Conservation (phyloP, 92 coral and sea anemone genomes). For the Phenganax stokvisi region DNA sequence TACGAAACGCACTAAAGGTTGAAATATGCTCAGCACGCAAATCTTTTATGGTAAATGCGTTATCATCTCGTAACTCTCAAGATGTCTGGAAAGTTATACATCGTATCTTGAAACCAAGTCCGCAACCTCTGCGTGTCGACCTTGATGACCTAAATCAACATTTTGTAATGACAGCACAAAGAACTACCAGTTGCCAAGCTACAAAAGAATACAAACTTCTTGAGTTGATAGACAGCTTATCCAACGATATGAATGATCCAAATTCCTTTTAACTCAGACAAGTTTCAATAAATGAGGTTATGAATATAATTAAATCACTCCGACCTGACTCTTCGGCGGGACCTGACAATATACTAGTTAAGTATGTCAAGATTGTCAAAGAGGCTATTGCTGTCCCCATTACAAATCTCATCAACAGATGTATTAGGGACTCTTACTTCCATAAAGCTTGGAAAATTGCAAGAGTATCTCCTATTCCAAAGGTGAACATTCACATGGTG, state of each 20-base stretch:
- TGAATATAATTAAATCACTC: conserved; percentile 1
- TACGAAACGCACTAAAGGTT: neutral
- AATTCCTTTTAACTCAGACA: conserved; percentile 1
- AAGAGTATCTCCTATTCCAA: conserved; percentile 9
- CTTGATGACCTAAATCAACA: conserved; percentile 1
- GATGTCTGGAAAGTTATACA: conserved; percentile 18
- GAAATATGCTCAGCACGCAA: conserved; percentile 10
- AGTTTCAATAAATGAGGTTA: conserved; percentile 2
- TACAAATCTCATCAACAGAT: neutral
- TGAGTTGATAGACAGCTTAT: neutral
- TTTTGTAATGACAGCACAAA: conserved; percentile 8
- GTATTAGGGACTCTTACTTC: conserved; percentile 7
- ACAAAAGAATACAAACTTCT: neutral
- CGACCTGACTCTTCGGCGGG: conserved; percentile 2
- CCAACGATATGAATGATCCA: neutral
- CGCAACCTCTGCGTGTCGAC: conserved; percentile 1
- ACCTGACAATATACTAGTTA: neutral
- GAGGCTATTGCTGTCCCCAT: neutral
- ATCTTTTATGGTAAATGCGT: neutral
- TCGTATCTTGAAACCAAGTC: conserved; percentile 6
- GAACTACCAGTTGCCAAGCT: neutral
- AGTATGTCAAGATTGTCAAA: neutral
- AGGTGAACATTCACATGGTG: neutral
- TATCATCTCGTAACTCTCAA: conserved; percentile 1
- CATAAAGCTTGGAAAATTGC: neutral